A percentile compares a stretch with the other conserved stretches of the same genome.
Evolutionary conservation across 2,888 invertebrate species (phyloP).

Genomic region (Mimumesa dahlbomi): DNA sequence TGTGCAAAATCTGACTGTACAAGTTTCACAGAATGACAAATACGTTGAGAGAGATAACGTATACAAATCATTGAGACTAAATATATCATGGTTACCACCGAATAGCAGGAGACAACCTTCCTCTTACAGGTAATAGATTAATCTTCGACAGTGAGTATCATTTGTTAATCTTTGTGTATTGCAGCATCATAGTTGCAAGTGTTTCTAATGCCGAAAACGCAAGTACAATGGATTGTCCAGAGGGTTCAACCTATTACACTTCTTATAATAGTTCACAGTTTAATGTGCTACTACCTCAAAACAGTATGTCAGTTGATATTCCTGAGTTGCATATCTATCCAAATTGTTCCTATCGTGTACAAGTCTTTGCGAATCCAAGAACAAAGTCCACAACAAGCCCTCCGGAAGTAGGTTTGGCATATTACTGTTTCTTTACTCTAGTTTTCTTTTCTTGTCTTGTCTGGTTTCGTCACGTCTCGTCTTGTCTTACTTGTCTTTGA

Average conservation of each 20-base stretch:
- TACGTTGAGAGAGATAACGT: slow-evolving; percentile 27
- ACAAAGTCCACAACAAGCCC: slow-evolving; percentile 42
- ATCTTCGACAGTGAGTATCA: too few species aligned
- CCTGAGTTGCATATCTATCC: slow-evolving; percentile 69
- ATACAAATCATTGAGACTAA: slow-evolving; percentile 62
- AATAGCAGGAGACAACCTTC: slow-evolving; percentile 52
- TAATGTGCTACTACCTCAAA: slow-evolving; percentile 67
- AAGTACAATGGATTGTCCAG: slow-evolving; percentile 58
- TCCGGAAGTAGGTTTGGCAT: slow-evolving; percentile 43
- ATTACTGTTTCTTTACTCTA: too few species aligned
- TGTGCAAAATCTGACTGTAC: slow-evolving; percentile 64
- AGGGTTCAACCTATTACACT: slow-evolving; percentile 66
- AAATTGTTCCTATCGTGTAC: slow-evolving; percentile 70
- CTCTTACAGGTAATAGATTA: slow-evolving; percentile 73
- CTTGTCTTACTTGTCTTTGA: too few species aligned
- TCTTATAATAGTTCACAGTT: slow-evolving; percentile 55
- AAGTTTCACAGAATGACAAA: slow-evolving; percentile 55
- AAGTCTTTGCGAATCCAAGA: slow-evolving; percentile 74
- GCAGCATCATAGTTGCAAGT: slow-evolving; percentile 68
- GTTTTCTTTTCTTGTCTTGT: too few species aligned
- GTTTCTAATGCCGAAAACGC: slow-evolving; percentile 31
- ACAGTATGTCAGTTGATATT: slow-evolving; percentile 58
- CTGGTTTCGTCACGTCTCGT: too few species aligned
- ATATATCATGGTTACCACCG: slow-evolving; percentile 71
- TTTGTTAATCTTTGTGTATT: too few species aligned